Evolutionary conservation across 2,888 invertebrate species (phyloP), one percentile per base, ranked within the genome.

Genomic region (Apoda limacodes): DNA sequence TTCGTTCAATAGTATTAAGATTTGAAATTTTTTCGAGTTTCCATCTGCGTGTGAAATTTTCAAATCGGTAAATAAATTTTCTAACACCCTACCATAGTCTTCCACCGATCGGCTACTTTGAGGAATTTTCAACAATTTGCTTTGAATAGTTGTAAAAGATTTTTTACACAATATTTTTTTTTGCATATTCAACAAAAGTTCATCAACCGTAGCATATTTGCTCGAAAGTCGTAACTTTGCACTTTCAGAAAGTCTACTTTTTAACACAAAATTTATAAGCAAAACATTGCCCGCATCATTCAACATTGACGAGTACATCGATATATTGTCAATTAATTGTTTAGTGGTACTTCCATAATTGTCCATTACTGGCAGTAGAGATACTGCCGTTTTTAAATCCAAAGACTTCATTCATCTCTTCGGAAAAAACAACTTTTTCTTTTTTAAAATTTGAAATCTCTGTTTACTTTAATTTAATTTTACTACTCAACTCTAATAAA

Each of bases 21-120:
- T 20, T 6, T 25, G 17, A 27, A 25, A 34, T 4, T 20, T 13
- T n/a, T 27, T 2, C 7, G 12, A 4, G 13, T 39, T 27, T 3
- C 35, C 34, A 9, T 34, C 26, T 3, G 42, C 31, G 24, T 42
- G 35, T 2, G 37, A 32, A 11, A 39, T 37, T 2, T 39, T 42
- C 3, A 42, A 26, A 6, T 35, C 29, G 4, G 27, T 26, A 25
- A 42, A 42, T 15, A 42, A 23, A n/a, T 37, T 13, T 23, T 34
- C 33, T 2, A 36, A 13, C 22, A 38, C 15, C n/a, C 10, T 17
- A 1, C 37, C 42, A 22, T 34, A 39, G 12, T 36, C 11, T 7
- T 30, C 24, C 2, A 42, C 22, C 2, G 40, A 23, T 5, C 22
- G 11, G 6, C 14, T 21, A 5, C 34, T 22, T 24, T 33, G 38